Conservation (phyloP, 2,797 vertebrate species). For the Acrocephalus scirpaceus region DNA sequence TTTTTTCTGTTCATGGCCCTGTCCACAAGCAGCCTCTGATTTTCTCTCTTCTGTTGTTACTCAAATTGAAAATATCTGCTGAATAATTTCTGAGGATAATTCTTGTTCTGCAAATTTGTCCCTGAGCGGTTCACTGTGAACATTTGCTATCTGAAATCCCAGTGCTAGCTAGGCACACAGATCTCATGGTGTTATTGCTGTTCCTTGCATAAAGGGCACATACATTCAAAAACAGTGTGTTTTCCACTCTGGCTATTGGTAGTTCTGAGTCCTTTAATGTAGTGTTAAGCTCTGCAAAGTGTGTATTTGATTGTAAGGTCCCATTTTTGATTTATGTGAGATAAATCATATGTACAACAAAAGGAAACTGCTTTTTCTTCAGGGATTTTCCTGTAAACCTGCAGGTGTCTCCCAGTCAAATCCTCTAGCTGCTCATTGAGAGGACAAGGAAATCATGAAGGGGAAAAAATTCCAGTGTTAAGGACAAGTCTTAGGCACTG, state of each 20-base stretch:
- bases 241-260: not conserved
- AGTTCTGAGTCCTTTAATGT: not conserved
- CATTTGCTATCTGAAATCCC: conserved; percentile 42
- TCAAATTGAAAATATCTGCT: conserved; percentile 62
- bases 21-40: conserved; percentile 54
- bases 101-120: conserved; percentile 53
- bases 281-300: not conserved
- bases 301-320: not conserved
- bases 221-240: not conserved
- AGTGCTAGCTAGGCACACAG: not conserved
- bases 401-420: not conserved
- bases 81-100: conserved; percentile 65
- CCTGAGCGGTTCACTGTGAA: conserved; percentile 27
- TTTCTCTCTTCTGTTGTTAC: conserved; percentile 25
- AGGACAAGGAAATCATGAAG: not conserved
- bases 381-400: not conserved
- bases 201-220: not conserved
- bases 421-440: not conserved
- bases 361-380: not conserved
- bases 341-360: not conserved
- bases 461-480: not conserved
- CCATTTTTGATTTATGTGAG: not conserved
- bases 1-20: not conserved
- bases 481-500: not conserved
- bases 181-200: not conserved